Evolutionary conservation across 1,140 invertebrate species (phyloP), one percentile per base, ranked within the genome.

Genomic region (Diabrotica virgifera): DNA sequence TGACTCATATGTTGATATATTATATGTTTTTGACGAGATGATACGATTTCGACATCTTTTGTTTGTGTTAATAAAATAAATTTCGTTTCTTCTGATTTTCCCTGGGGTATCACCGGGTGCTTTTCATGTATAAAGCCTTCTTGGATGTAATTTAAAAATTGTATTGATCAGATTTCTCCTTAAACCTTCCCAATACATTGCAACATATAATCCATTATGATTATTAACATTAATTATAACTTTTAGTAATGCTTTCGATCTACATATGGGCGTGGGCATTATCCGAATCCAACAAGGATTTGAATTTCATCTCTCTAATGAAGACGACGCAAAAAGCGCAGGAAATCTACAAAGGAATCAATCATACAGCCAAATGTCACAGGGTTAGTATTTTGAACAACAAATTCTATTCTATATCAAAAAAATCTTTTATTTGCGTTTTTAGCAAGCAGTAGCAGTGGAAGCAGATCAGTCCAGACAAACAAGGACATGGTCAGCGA

Each of bases 261-360:
- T 95, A 81, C 90, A 97, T 76, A 86, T 95, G 80, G 93, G 94
- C 6, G 86, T 98, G 35, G 93, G 90, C 7, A 88, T 99, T 63
- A 80, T 98, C 5, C 85, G 95, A 53, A 82, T 95, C 5, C 86
- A 88, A 61, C 89, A 91, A 66, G 94, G 95, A 0, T 83, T 96
- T 36, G 90, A 94, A 79, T 88, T 85, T 56, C 84, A 85, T 51
- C 66, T 76, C 13, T 58, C 63, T 36, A 70, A 70, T 38, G 67
- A 68, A 38, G 62, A 67, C 24, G 72, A 77, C 11, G 59, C 66
- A 62, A 66, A 55, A 56, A 64, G 35, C 36, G 14, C 9, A 35
- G 58, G 14, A 6, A 74, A 69, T 13, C 60, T 87, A 13, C 80
- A 80, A 52, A 79, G 80, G 46, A 86, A 86, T 77, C 80, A 82